Evolutionary conservation across 1,140 invertebrate genomes (phyloP).

Genomic region (Achatina immaculata): DNA sequence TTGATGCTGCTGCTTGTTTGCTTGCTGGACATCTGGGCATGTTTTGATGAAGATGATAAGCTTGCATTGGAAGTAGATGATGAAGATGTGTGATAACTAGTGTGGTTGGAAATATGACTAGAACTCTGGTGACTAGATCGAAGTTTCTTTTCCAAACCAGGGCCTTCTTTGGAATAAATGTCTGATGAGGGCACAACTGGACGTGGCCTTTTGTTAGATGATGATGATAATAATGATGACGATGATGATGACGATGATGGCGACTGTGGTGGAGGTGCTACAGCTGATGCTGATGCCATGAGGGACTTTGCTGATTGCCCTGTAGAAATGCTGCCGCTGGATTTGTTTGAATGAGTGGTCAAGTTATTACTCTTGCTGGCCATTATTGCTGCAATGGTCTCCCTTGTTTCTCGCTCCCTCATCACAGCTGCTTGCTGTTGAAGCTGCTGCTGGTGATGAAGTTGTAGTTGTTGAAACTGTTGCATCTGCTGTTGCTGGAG

Average conservation of each 20-base stretch:
- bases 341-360: conserved; percentile 7
- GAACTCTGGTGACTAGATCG: conserved; percentile 28
- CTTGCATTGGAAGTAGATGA: background rate
- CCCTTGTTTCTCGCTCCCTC: conserved; percentile 30
- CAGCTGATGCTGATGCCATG: conserved; percentile 11
- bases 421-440: conserved; percentile 30
- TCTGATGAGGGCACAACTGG: conserved; percentile 16
- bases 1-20: background rate
- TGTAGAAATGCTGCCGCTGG: conserved; percentile 40
- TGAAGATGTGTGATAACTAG: conserved; percentile 18
- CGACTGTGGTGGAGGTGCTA: conserved; percentile 3
- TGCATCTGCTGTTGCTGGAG: conserved; percentile 40
- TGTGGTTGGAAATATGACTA: conserved; percentile 28
- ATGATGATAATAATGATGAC: conserved; percentile 9
- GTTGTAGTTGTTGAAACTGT: conserved; percentile 38
- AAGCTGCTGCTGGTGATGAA: conserved; percentile 37
- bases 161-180: conserved; percentile 30
- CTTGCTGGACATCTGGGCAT: background rate
- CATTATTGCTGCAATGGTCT: conserved; percentile 39
- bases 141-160: conserved; percentile 30
- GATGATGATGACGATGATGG: conserved; percentile 14
- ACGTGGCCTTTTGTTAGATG: conserved; percentile 33
- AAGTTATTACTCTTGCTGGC: conserved; percentile 34
- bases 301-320: conserved; percentile 36
- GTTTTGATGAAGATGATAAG: conserved; percentile 10